Evolutionary conservation across 1,140 invertebrate species (phyloP), one percentile per base, ranked within the genome.

Genomic region (Aradophagus sp.): DNA sequence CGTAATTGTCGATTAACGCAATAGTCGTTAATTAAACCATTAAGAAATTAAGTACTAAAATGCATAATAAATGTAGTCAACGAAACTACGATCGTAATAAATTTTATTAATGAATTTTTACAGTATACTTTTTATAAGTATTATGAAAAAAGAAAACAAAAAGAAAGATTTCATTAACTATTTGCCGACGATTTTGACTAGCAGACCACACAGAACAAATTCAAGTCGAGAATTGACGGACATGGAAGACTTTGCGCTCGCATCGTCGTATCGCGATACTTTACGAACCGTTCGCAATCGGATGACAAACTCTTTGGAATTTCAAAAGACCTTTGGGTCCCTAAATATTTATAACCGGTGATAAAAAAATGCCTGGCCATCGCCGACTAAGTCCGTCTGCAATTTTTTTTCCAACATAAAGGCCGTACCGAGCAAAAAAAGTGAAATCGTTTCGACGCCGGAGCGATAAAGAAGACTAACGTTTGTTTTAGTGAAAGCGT

Each of bases 301-400:
- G 2, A 36, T 17, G 15, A 23, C 44, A 42, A 66, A 48, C 35
- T 68, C 23, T 35, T 52, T 34, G 26, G 35, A 52, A 61, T 61
- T 47, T 35, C 42, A 17, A 47, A 55, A 31, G 27, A 26, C 47
- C 48, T 19, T 53, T 15, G 14, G 31, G 8, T 48, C 36, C 20
- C 35, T 69, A 69, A 61, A 69, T 69, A 69, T 69, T 69, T 69
- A 69, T 69, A 69, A 47, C 48, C 6, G 48, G 5, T 19, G 29
- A 61, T 29, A 50, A 69, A 55, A 66, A 69, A 68, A 23, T 48
- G 29, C 12, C 12, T 7, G 1, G 16, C 19, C 47, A 11, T 36
- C 47, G 31, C 23, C 29, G 35, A n/a, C 7, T 17, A 32, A 12
- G 8, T 20, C 47, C 27, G 47, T 34, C 50, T 41, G 17, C n/a